phyloP scores from a whole-genome alignment of 2,113 vertebrate species.

The Chionomys nivalis region DNA sequence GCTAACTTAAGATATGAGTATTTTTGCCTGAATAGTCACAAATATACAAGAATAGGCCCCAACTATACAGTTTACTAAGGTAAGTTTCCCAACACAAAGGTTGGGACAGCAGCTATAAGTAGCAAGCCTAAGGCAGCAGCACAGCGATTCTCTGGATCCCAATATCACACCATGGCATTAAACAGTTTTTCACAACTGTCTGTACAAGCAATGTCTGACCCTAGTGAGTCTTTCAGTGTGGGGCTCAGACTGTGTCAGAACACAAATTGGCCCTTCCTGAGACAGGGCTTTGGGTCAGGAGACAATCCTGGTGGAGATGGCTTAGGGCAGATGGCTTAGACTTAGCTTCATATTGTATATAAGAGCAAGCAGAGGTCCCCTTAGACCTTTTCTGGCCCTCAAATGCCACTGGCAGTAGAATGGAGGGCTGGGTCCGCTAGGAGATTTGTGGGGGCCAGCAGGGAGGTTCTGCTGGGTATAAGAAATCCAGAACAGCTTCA shows the following conservation, averaged over 20 bases:
- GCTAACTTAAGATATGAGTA: neutral
- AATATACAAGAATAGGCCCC: neutral
- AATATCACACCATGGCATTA: rapidly evolving
- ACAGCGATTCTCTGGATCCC: neutral
- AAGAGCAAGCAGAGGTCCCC: too few species aligned
- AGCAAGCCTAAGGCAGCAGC: neutral
- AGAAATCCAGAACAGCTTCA: neutral
- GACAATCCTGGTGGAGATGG: neutral
- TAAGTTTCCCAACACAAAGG: neutral
- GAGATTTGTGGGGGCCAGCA: too few species aligned
- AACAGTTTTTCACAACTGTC: neutral
- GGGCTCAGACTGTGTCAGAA: neutral
- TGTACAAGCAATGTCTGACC: rapidly evolving
- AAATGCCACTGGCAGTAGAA: neutral
- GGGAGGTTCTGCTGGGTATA: rapidly evolving
- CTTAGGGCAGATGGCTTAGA: neutral
- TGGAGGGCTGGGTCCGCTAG: rapidly evolving
- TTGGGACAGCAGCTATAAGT: neutral
- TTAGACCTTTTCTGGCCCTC: neutral
- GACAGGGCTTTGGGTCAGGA: neutral
- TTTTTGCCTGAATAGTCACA: neutral
- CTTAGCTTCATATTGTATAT: rapidly evolving
- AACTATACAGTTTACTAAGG: neutral
- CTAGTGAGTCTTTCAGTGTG: too few species aligned
- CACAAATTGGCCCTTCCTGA: neutral